Conservation (phyloP, 1,140 invertebrate species). For the Polypedilum pembai region DNA sequence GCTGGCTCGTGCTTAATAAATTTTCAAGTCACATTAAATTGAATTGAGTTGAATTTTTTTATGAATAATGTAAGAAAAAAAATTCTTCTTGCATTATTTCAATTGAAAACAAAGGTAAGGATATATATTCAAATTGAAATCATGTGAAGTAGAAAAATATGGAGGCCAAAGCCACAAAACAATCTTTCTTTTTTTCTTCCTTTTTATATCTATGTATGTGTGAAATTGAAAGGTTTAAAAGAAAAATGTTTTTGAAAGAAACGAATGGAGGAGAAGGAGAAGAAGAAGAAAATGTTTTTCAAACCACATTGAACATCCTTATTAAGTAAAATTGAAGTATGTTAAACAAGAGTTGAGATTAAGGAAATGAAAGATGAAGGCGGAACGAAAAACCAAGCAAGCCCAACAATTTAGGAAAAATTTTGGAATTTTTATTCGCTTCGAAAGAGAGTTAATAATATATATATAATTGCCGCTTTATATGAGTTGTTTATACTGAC, state of each 20-base stretch:
- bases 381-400: too few relatives aligned
- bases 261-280: neutral
- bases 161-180: neutral
- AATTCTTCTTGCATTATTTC: neutral
- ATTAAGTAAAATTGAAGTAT: constrained; percentile 16
- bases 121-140: neutral
- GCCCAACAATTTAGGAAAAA: too few relatives aligned
- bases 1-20: too few relatives aligned
- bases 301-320: constrained; percentile 7
- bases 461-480: neutral
- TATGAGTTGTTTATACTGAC: constrained; percentile 1
- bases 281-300: constrained; percentile 3
- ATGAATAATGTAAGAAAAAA: neutral
- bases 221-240: neutral
- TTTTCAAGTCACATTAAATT: too few relatives aligned
- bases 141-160: neutral
- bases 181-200: neutral
- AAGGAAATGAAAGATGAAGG: neutral
- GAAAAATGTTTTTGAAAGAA: neutral
- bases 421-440: too few relatives aligned
- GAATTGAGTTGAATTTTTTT: neutral
- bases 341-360: neutral
- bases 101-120: neutral
- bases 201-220: neutral
- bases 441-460: too few relatives aligned